A percentile compares a stretch with the other conserved stretches of the same genome.
phyloP scores from a whole-genome alignment of 92 coral and sea anemone genomes.

The Blastomussa wellsi region DNA sequence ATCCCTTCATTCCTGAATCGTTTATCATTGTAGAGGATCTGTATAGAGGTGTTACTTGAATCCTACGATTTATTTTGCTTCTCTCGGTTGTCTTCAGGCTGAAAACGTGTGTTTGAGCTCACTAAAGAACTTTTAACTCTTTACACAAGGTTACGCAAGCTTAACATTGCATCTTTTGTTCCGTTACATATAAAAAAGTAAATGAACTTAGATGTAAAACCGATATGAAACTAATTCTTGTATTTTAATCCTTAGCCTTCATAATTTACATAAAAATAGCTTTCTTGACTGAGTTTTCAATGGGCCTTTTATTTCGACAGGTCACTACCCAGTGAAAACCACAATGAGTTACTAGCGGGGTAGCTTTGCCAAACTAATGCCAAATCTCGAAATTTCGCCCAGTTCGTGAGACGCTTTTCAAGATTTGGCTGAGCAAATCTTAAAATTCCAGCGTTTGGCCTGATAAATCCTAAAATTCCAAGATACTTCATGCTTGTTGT shows the following conservation, averaged over 20 bases:
- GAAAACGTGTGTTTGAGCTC: not conserved
- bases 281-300: not conserved
- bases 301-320: not conserved
- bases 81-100: not conserved
- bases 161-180: not conserved
- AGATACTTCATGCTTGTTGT: slow-evolving; percentile 26
- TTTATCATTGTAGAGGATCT: not conserved
- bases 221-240: not conserved
- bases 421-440: not conserved
- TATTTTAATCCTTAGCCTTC: not conserved
- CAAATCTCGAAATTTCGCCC: not conserved
- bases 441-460: not conserved
- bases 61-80: not conserved
- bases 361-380: not conserved
- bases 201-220: not conserved
- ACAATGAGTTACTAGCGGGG: not conserved
- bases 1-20: not conserved
- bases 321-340: not conserved
- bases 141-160: not conserved
- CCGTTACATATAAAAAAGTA: not conserved
- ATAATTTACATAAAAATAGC: slow-evolving; percentile 2
- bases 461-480: not conserved
- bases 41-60: not conserved
- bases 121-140: not conserved
- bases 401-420: not conserved